Evolutionary conservation across 2,797 vertebrate genomes (phyloP).

Genomic region (Mormyrus hasselquistii): DNA sequence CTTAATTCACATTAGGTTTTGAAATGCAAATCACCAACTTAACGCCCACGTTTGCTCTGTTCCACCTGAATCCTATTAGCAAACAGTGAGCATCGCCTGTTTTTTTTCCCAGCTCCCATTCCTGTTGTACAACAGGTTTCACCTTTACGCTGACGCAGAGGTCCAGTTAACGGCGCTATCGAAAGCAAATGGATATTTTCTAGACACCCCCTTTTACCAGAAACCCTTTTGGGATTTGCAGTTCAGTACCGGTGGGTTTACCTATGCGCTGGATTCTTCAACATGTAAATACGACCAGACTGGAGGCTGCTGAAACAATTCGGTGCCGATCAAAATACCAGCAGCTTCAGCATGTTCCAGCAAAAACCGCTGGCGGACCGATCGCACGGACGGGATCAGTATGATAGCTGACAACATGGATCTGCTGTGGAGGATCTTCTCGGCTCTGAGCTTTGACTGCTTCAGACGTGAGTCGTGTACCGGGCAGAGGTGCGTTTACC

Average conservation of each 20-base stretch:
- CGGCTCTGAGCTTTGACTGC: constrained; percentile 64
- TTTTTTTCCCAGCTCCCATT: not conserved
- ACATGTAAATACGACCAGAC: not conserved
- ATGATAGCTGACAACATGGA: constrained; percentile 60
- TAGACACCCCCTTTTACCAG: constrained; percentile 6
- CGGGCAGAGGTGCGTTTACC: constrained; percentile 53
- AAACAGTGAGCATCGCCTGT: not conserved
- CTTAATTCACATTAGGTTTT: not conserved
- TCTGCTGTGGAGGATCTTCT: constrained; percentile 64
- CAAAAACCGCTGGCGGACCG: constrained; percentile 27
- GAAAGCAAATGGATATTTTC: constrained; percentile 1
- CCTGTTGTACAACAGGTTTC: constrained; percentile 5
- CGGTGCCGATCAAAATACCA: not conserved
- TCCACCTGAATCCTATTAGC: constrained; percentile 24
- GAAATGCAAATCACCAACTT: not conserved
- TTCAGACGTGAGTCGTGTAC: constrained; percentile 57
- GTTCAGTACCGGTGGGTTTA: constrained; percentile 31
- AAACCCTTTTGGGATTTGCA: constrained; percentile 8
- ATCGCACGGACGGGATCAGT: constrained; percentile 22
- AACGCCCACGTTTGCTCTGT: constrained; percentile 1
- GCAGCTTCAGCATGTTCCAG: constrained; percentile 26
- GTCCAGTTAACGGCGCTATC: not conserved
- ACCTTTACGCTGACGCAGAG: not conserved
- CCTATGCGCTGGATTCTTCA: not conserved
- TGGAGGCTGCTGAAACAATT: not conserved